A percentile compares a stretch with the other conserved stretches of the same genome.
phyloP scores from a whole-genome alignment of 2,113 vertebrate genomes.

The Neomonachus schauinslandi region DNA sequence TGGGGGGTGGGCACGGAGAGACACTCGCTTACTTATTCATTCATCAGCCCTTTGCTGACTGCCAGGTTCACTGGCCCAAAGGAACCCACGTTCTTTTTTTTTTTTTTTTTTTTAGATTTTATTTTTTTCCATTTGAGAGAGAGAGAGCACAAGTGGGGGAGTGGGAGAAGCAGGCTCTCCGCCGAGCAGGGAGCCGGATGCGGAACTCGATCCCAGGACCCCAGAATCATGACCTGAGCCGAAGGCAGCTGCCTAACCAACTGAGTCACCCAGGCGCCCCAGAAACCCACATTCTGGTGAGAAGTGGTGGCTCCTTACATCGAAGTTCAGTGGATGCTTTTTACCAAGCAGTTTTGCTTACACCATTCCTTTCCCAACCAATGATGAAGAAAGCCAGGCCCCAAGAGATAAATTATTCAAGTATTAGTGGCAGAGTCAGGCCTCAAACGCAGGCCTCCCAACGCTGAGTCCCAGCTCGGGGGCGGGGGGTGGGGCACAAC shows the following conservation, averaged over 20 bases:
- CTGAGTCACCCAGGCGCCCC: background rate
- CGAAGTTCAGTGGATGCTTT: background rate
- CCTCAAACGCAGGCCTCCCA: background rate
- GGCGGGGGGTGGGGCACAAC: background rate
- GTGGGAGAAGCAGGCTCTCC: background rate
- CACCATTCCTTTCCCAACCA: background rate
- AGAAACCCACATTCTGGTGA: slow-evolving; percentile 9
- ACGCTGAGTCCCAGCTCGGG: background rate
- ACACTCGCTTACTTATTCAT: background rate
- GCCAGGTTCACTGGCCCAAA: background rate
- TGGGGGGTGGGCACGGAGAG: background rate
- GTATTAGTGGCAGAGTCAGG: background rate
- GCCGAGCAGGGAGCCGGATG: background rate
- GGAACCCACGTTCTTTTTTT: background rate
- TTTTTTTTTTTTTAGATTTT: no score
- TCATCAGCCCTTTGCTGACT: background rate
- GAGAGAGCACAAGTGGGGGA: background rate
- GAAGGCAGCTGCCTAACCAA: background rate
- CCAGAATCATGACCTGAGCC: background rate
- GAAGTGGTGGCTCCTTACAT: background rate
- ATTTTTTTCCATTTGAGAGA: background rate
- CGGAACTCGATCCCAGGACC: background rate
- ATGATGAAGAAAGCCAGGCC: background rate
- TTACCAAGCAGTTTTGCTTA: slow-evolving; percentile 32
- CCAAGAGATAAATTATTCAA: slow-evolving; percentile 9